Evolutionary conservation across 2,888 invertebrate species (phyloP).

Genomic region (Lathronympha strigana): DNA sequence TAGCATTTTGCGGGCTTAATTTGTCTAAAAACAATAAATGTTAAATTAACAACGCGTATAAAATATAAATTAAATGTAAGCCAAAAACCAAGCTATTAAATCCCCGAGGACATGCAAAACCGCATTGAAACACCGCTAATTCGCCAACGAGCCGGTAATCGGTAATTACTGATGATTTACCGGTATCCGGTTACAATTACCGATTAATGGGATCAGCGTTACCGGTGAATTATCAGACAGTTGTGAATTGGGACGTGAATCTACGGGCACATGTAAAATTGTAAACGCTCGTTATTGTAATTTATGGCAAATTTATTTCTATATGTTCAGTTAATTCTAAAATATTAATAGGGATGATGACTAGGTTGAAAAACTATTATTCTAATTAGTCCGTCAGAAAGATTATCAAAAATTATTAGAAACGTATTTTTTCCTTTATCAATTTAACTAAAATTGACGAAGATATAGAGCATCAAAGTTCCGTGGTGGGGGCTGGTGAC

Average conservation of each 20-base stretch:
- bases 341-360: too few relatives aligned
- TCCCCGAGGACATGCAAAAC: constrained; percentile 12
- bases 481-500: too few relatives aligned
- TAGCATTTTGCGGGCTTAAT: too few relatives aligned
- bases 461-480: too few relatives aligned
- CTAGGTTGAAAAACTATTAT: too few relatives aligned
- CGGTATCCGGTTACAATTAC: constrained; percentile 37
- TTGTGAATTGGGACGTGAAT: constrained; percentile 27
- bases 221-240: constrained; percentile 29
- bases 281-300: constrained; percentile 3
- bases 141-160: constrained; percentile 37
- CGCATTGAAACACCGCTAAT: constrained; percentile 31
- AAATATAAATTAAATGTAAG: constrained; percentile 3
- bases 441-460: too few relatives aligned
- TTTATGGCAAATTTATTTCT: not conserved
- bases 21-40: too few relatives aligned
- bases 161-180: constrained; percentile 40
- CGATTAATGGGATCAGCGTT: constrained; percentile 32
- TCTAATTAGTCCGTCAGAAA: too few relatives aligned
- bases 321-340: not conserved
- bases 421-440: too few relatives aligned
- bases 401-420: too few relatives aligned
- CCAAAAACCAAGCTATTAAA: constrained; percentile 2
- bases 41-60: not conserved
- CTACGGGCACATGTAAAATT: constrained; percentile 2